Evolutionary conservation across 2,797 vertebrate genomes (phyloP).

Genomic region (Pampus argenteus): DNA sequence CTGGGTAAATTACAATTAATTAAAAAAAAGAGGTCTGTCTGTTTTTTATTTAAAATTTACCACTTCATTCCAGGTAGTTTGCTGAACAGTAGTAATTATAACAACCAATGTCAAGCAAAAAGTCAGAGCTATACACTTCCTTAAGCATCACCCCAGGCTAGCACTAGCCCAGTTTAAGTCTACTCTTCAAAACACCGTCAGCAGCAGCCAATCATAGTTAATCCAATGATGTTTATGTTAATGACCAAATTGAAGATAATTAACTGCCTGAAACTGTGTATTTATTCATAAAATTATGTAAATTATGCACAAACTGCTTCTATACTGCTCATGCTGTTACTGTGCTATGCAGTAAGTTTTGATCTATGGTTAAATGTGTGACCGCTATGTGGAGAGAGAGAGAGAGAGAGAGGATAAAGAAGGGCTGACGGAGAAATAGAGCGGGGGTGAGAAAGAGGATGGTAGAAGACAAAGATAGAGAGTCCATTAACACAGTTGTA

Average conservation of each 20-base stretch:
- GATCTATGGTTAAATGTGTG: neutral
- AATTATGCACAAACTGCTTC: slow-evolving; percentile 35
- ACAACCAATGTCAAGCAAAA: slow-evolving; percentile 8
- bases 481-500: slow-evolving; percentile 80
- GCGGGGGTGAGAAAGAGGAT: slow-evolving; percentile 41
- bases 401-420: neutral
- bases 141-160: neutral
- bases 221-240: slow-evolving; percentile 38
- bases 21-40: slow-evolving; percentile 31
- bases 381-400: neutral
- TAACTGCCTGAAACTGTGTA: slow-evolving; percentile 29
- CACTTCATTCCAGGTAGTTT: slow-evolving; percentile 14
- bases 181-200: slow-evolving; percentile 21
- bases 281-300: slow-evolving; percentile 57
- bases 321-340: slow-evolving; percentile 7
- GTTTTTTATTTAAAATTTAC: slow-evolving; percentile 29
- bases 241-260: slow-evolving; percentile 49
- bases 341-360: slow-evolving; percentile 32
- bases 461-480: slow-evolving; percentile 64
- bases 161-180: neutral
- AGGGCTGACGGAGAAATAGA: slow-evolving; percentile 24
- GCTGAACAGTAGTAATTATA: neutral
- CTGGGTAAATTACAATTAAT: slow-evolving; percentile 28
- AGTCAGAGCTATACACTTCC: neutral
- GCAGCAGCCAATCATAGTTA: slow-evolving; percentile 30